Evolutionary conservation across 2,888 invertebrate species (phyloP), one percentile per base, ranked within the genome.

Genomic region (Cetonia aurata): DNA sequence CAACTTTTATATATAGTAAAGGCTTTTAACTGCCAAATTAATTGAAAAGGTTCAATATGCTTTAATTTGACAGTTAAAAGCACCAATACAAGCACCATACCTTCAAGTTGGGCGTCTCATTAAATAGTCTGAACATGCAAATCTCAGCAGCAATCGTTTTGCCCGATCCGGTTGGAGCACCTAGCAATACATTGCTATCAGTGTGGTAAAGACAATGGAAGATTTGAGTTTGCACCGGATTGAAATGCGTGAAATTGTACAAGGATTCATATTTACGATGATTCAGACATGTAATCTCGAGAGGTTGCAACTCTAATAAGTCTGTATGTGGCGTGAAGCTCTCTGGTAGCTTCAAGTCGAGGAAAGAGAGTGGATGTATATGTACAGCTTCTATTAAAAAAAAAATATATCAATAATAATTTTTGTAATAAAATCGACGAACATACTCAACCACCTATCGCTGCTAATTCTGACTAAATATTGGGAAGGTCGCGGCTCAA

Each of bases 61-160:
- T n/a, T n/a, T n/a, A n/a, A n/a, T n/a, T n/a, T n/a, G n/a, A n/a
- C n/a, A n/a, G n/a, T n/a, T n/a, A n/a, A n/a, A n/a, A n/a, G n/a
- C n/a, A 8, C 25, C 13, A 13, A 62, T 10, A 9, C 1, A 17
- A 46, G 8, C 8, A 3, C 9, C 42, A 37, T 15, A 57, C 93
- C 87, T 96, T 96, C 37, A 37, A 37, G 37, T 6, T 37, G 6
- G 96, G 95, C 80, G 93, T 89, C 72, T 91, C 88, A 73, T 92
- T 92, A 79, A 98, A 96, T 0, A 96, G 92, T 66, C 97, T 88
- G 80, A 98, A 96, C 87, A 99, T 97, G 50, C 99, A 99, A 31
- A 99, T 90, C 85, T 99, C 99, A 0, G 99, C 99, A 0, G 95
- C 97, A 56, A 99, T 95, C 0, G 99, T 99, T 88, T 99, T 99